Evolutionary conservation across 2,888 invertebrate species (phyloP), one percentile per base, ranked within the genome.

Genomic region (Labia minor): DNA sequence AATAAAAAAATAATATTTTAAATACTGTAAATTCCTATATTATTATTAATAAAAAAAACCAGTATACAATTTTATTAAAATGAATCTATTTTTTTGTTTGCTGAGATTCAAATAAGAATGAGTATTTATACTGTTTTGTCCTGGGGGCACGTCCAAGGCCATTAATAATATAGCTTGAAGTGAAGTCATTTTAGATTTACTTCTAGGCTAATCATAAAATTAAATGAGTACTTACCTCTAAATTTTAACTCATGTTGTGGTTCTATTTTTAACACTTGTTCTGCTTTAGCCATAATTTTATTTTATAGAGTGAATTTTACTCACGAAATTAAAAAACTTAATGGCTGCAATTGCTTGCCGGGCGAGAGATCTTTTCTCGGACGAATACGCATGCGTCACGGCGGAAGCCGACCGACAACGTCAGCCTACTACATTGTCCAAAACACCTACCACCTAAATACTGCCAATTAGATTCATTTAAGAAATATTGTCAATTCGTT

Each of bases 161-260:
- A 33, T 11, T n/a, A 33, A 33, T 33, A 33, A 33, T 11, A 33
- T 6, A 33, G 33, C 33, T n/a, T n/a, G n/a, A n/a, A n/a, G 33
- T 8, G 33, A 11, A 33, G 33, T 33, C 33, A 33, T 33, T 33
- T 33, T 33, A 11, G 33, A 33, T 33, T 33, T 33, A 11, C n/a
- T n/a, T n/a, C n/a, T n/a, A n/a, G n/a, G 11, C 33, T 33, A 33
- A 33, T n/a, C n/a, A n/a, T 33, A 33, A 33, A 33, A 33, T 33
- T 33, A 33, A 33, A 8, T 33, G 6, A 33, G 74, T 72, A 19
- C 87, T 86, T 82, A 93, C 94, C 93, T 84, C 86, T 85, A 82
- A 94, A 94, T 83, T 87, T 89, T 75, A 94, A 85, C 81, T 93
- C 94, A 80, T 85, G 85, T 81, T 88, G 86, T 74, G 94, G 94